phyloP scores from a whole-genome alignment of 1,140 invertebrate genomes.

The Hyles euphorbiae region DNA sequence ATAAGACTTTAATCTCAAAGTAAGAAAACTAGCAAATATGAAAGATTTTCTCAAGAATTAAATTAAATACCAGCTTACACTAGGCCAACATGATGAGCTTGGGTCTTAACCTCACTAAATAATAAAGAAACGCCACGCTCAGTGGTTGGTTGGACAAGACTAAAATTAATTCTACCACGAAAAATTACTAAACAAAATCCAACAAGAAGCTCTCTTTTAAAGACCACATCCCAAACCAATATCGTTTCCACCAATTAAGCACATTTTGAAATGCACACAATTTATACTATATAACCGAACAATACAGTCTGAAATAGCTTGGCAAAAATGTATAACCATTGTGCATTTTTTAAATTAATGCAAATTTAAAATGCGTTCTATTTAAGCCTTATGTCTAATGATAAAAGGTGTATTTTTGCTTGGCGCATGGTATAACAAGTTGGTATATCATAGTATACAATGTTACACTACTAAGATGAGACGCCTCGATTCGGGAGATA shows the following conservation, averaged over 20 bases:
- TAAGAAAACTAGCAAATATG: too few species aligned
- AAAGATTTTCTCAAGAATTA: too few species aligned
- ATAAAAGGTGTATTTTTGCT: not conserved
- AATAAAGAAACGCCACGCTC: too few species aligned
- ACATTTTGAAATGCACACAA: not conserved
- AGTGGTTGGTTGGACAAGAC: too few species aligned
- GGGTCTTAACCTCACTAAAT: too few species aligned
- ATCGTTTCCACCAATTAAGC: constrained; percentile 4
- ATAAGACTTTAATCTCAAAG: too few species aligned
- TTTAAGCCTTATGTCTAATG: not conserved
- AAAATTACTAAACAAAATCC: too few species aligned
- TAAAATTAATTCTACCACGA: too few species aligned
- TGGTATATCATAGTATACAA: constrained; percentile 13
- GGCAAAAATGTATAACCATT: too few species aligned
- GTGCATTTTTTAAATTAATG: too few species aligned
- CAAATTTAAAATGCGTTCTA: not conserved
- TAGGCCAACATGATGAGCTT: too few species aligned
- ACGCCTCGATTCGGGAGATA: constrained; percentile 4
- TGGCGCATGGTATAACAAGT: not conserved
- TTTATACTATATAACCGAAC: not conserved
- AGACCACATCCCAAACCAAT: constrained; percentile 9
- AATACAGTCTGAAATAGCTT: not conserved
- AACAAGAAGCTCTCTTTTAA: not conserved
- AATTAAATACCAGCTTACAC: too few species aligned
- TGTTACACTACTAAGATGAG: constrained; percentile 8